Evolutionary conservation across 1,140 invertebrate species (phyloP).

Genomic region (Formica exsecta): DNA sequence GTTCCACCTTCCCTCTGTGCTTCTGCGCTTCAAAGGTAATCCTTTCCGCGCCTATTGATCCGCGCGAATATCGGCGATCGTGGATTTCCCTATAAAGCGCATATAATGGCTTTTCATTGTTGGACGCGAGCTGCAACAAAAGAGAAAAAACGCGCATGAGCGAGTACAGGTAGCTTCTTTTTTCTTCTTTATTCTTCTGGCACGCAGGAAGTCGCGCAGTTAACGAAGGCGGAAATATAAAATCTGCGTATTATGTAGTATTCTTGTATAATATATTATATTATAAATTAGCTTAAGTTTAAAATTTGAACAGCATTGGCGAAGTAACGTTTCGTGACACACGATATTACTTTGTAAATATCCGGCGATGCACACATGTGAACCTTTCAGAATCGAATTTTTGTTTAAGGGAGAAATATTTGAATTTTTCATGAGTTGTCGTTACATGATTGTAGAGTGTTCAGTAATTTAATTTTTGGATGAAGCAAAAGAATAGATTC

Average conservation of each 20-base stretch:
- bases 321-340: neutral
- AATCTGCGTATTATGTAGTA: neutral
- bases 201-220: neutral
- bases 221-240: neutral
- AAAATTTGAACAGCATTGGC: neutral
- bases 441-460: neutral
- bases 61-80: conserved; percentile 38
- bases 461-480: neutral
- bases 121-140: conserved; percentile 23
- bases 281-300: neutral
- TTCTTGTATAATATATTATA: neutral
- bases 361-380: neutral
- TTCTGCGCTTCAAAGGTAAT: conserved; percentile 72
- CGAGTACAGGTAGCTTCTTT: neutral
- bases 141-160: conserved; percentile 13
- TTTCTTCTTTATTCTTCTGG: conserved; percentile 27
- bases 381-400: neutral
- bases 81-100: conserved; percentile 53
- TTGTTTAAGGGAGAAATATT: neutral
- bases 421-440: neutral
- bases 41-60: conserved; percentile 42
- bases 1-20: conserved; percentile 41
- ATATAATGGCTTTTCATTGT: conserved; percentile 54
- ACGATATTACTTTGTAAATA: conserved; percentile 1
- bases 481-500: neutral